A percentile compares a stretch with the other conserved stretches of the same genome.
These are phyloP conservation scores for Scomberomorus guttatus DNA, from an alignment of 2,797 vertebrate species.

Conservation along the genomic window DNA sequence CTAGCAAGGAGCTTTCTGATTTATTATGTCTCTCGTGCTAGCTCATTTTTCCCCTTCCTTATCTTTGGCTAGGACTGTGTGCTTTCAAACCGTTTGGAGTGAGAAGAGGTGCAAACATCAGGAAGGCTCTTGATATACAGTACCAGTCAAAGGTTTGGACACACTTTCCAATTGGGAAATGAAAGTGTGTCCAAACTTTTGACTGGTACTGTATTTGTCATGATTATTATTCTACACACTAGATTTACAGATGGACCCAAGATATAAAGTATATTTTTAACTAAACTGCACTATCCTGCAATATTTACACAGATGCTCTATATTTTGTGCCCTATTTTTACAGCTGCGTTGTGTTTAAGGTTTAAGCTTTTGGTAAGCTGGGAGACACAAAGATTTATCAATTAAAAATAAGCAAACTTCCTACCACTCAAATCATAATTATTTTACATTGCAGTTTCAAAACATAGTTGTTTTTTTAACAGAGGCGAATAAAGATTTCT, in stretches of 20 bases:
- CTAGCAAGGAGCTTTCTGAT: slow-evolving; percentile 95
- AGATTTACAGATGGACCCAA: slow-evolving; percentile 58
- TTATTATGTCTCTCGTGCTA: slow-evolving; percentile 89
- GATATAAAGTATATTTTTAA: slow-evolving; percentile 12
- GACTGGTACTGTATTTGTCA: slow-evolving; percentile 35
- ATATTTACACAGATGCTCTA: not conserved
- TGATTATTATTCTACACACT: slow-evolving; percentile 57
- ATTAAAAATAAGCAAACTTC: not conserved
- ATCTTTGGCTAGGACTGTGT: slow-evolving; percentile 58
- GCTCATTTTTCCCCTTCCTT: slow-evolving; percentile 64
- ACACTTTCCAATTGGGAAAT: too few relatives aligned
- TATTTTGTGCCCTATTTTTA: not conserved
- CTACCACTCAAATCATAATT: not conserved
- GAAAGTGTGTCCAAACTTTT: too few relatives aligned
- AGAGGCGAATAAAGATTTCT: not conserved
- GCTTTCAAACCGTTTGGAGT: slow-evolving; percentile 40
- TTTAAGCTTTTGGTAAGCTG: not conserved
- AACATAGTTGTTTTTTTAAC: not conserved
- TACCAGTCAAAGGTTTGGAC: not conserved
- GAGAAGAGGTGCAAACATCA: slow-evolving; percentile 30
- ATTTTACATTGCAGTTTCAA: not conserved
- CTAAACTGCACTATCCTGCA: not conserved
- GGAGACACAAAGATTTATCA: not conserved
- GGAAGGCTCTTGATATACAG: slow-evolving; percentile 34
- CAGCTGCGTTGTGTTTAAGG: not conserved